Percentiles rank a stretch among this genome's conserved stretches.
These are phyloP conservation scores for Phoeniculus purpureus DNA, from an alignment of 2,797 vertebrate species.

Conservation along the genomic window DNA sequence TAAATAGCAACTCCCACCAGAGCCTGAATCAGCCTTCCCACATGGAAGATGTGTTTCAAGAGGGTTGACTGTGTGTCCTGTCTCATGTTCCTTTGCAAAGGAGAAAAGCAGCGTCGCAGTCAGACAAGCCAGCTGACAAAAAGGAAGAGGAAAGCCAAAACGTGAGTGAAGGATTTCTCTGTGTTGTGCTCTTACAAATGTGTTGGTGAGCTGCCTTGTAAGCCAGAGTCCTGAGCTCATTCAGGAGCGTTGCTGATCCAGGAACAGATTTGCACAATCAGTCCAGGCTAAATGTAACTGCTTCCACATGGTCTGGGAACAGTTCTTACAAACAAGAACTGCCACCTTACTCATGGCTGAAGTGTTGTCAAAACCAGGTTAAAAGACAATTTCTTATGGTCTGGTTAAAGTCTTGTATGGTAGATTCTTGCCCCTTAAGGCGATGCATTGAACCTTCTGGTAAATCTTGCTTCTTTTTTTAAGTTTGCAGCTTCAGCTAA, in stretches of 20 bases:
- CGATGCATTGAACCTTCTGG: neutral
- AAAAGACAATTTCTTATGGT: neutral
- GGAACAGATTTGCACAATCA: neutral
- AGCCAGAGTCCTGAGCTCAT: neutral
- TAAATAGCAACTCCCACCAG: neutral
- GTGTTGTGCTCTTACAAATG: neutral
- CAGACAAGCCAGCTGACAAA: slow-evolving; percentile 92
- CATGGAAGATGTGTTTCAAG: neutral
- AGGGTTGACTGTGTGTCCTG: slow-evolving; percentile 16
- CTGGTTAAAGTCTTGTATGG: neutral
- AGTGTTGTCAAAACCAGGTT: neutral
- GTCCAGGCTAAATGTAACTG: neutral
- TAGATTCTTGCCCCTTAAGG: neutral
- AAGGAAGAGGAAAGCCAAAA: slow-evolving; percentile 94
- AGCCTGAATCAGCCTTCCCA: neutral
- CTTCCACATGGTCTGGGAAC: neutral
- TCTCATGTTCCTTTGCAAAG: slow-evolving; percentile 73
- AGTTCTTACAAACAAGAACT: neutral
- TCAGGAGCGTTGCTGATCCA: neutral
- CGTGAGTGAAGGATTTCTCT: slow-evolving; percentile 77
- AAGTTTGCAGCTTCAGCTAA: neutral
- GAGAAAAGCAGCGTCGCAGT: slow-evolving; percentile 95
- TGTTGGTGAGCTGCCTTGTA: neutral
- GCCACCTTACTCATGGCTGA: neutral
- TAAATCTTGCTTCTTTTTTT: neutral